Conservation (phyloP, 2,113 vertebrate species). For the Arothron firmamentum region DNA sequence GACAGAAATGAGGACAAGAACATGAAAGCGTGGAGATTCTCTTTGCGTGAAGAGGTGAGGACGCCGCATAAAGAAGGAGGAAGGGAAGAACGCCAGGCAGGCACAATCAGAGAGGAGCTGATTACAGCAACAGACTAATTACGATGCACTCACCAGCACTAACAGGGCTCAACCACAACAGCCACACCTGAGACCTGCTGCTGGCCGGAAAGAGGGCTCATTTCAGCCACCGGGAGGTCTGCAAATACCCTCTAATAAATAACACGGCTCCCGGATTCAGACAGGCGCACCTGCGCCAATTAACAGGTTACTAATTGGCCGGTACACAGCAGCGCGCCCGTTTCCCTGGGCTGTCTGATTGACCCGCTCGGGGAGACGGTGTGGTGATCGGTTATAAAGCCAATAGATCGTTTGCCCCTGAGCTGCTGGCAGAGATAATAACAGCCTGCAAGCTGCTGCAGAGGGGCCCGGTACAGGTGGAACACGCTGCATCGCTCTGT, state of each 20-base stretch:
- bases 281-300: conserved; percentile 70
- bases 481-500: too few species aligned
- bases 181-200: conserved; percentile 90
- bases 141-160: conserved; percentile 81
- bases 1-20: conserved; percentile 64
- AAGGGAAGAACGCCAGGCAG: conserved; percentile 43
- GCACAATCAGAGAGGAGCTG: conserved; percentile 44
- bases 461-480: too few species aligned
- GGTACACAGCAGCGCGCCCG: conserved; percentile 25
- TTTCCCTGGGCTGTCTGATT: conserved; percentile 31
- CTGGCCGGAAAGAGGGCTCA: conserved; percentile 79
- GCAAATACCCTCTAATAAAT: conserved; percentile 69
- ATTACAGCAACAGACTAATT: conserved; percentile 90
- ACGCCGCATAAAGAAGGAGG: conserved; percentile 61
- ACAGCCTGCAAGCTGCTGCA: too few species aligned
- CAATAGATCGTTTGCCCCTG: background rate
- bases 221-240: conserved; percentile 84
- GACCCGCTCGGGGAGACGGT: conserved; percentile 41
- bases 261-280: conserved; percentile 66
- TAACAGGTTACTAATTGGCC: conserved; percentile 75
- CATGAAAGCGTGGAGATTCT: conserved; percentile 23
- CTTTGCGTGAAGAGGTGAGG: conserved; percentile 39
- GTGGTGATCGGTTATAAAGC: conserved; percentile 2
- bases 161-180: conserved; percentile 86
- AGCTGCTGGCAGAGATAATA: too few species aligned